phyloP scores from a whole-genome alignment of 2,888 invertebrate species.

The Protodeltote pygarga region DNA sequence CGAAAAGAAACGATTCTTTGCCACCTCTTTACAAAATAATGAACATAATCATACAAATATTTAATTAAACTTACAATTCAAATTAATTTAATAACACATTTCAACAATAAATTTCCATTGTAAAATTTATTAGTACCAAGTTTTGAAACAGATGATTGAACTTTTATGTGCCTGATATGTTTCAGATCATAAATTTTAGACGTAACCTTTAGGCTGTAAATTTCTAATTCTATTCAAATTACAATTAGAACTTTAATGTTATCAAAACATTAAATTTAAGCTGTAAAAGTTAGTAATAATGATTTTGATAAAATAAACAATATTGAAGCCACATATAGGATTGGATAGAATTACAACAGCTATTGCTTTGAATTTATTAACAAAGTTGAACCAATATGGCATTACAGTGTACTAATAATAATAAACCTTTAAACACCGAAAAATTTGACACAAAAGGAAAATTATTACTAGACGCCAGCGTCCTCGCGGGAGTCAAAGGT shows the following conservation, averaged over 20 bases:
- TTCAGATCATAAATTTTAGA: slow-evolving; percentile 19
- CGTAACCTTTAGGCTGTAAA: background rate
- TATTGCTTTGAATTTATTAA: slow-evolving; percentile 20
- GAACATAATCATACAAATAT: too few species aligned
- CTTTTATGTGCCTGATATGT: slow-evolving; percentile 1
- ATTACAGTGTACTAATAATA: too few species aligned
- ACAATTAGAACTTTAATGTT: slow-evolving; percentile 6
- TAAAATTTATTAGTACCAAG: slow-evolving; percentile 2
- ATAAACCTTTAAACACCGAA: too few species aligned
- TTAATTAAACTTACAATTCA: background rate
- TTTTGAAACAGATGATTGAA: slow-evolving; percentile 9
- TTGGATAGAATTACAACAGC: background rate
- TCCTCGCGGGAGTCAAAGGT: too few species aligned
- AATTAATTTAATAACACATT: background rate
- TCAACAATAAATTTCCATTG: background rate
- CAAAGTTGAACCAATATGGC: too few species aligned
- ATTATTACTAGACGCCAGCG: too few species aligned
- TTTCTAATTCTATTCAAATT: slow-evolving; percentile 24
- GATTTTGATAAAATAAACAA: background rate
- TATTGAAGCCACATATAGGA: background rate
- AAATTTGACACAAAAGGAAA: too few species aligned
- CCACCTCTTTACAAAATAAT: too few species aligned
- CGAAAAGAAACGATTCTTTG: too few species aligned
- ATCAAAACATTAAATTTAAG: slow-evolving; percentile 24
- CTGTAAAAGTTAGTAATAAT: slow-evolving; percentile 6